Percentiles rank a stretch among this genome's conserved stretches.
phyloP scores from a whole-genome alignment of 1,140 invertebrate genomes.

The Leptinotarsa lineolata region DNA sequence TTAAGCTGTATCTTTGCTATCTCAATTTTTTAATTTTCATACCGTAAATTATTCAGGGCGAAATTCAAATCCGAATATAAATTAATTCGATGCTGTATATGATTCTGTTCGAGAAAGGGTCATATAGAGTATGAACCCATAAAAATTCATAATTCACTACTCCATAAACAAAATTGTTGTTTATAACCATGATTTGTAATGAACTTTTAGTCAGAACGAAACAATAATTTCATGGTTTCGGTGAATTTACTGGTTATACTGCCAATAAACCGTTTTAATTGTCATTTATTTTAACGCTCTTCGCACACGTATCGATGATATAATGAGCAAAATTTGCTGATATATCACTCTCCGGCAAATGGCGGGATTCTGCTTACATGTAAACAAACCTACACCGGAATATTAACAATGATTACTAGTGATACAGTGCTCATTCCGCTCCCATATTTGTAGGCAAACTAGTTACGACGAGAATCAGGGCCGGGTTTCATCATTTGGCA shows the following conservation, averaged over 20 bases:
- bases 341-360: slow-evolving; percentile 14
- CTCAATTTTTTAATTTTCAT: no score
- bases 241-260: slow-evolving; percentile 16
- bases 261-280: slow-evolving; percentile 22
- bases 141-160: neutral
- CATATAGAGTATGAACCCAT: neutral
- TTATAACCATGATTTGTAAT: slow-evolving; percentile 20
- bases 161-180: slow-evolving; percentile 3
- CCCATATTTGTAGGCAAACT: slow-evolving; percentile 5
- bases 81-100: neutral
- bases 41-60: no score
- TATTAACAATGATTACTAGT: slow-evolving; percentile 15
- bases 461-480: neutral
- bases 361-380: slow-evolving; percentile 16
- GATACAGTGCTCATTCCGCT: slow-evolving; percentile 8
- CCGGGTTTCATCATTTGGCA: neutral
- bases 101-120: neutral
- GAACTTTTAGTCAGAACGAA: slow-evolving; percentile 15
- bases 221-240: slow-evolving; percentile 10
- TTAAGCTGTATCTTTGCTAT: no score
- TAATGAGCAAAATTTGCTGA: slow-evolving; percentile 22
- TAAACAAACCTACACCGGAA: slow-evolving; percentile 10
- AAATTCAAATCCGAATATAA: no score
- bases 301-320: slow-evolving; percentile 22
- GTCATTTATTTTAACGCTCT: slow-evolving; percentile 22